These are phyloP conservation scores for Operophtera brumata DNA, from an alignment of 2,888 invertebrate genomes.

Conservation along the genomic window DNA sequence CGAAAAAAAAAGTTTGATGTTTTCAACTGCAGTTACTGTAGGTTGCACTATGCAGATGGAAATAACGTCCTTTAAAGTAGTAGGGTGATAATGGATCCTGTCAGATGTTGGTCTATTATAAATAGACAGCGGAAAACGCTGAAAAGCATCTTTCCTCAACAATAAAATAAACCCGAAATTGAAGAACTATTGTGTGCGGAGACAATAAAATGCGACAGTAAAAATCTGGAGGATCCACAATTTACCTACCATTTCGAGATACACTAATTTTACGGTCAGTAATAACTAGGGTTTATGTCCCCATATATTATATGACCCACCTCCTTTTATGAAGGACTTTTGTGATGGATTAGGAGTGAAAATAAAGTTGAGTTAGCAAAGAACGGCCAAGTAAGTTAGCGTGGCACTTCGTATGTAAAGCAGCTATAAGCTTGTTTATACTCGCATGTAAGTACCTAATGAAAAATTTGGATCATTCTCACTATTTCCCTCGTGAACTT, in stretches of 20 bases:
- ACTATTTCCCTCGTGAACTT: too few species aligned
- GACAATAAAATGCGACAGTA: constrained; percentile 32
- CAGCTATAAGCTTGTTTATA: too few species aligned
- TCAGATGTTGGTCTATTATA: background rate
- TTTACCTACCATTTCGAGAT: constrained; percentile 34
- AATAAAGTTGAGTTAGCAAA: background rate
- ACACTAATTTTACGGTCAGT: constrained; percentile 36
- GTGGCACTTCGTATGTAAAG: too few species aligned
- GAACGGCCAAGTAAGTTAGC: too few species aligned
- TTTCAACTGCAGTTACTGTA: too few species aligned
- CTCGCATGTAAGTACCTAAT: too few species aligned
- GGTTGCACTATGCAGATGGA: too few species aligned
- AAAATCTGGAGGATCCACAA: constrained; percentile 34
- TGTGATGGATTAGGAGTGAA: constrained; percentile 11
- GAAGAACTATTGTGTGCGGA: constrained; percentile 31
- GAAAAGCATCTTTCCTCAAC: constrained; percentile 14
- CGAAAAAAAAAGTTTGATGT: too few species aligned
- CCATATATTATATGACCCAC: constrained; percentile 30
- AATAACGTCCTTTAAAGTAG: too few species aligned
- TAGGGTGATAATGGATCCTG: too few species aligned
- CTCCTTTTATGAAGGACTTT: constrained; percentile 24
- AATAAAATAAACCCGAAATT: constrained; percentile 28
- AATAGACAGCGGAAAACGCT: background rate
- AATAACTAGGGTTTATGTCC: constrained; percentile 34
- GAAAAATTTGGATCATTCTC: too few species aligned